Base-by-base conservation (phyloP, 2,797 vertebrate genomes). In the Artibeus jamaicensis region DNA sequence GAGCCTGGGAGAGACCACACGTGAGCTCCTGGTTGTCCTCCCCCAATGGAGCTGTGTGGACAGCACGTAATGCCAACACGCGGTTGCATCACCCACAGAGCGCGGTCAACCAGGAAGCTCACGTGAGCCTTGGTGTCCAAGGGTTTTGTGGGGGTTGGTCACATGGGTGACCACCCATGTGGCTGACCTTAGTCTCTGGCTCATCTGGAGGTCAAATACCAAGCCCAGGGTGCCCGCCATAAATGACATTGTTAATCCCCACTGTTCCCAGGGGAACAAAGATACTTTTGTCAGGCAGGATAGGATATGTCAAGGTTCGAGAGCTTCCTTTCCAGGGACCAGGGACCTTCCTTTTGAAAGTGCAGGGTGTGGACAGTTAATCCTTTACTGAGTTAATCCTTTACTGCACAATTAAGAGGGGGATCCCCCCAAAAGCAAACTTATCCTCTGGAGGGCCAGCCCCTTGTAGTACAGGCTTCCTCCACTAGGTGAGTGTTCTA, bases 31-130 rank as follows among this genome's bases (percentile, higher is more conserved):
- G 24, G 39, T 1, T 34, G 4, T 37, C 46, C 29, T 34, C 11
- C 9, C 4, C 15, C 0, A 0, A 1, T 0, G 5, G 9, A 37
- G 62, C 6, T 34, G 1, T 16, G 11, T 0, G 0, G 34, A 10
- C 26, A 14, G 16, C 0, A 0, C 24, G 1, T 2, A 18, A 21
- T 34, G 46, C 29, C 32, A 19, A 6, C 16, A 42, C 6, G 8
- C 7, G 0, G 5, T 42, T n/a, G n/a, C n/a, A n/a, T n/a, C n/a
- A 24, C 18, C 39, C 79, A 8, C 7, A 9, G 57, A 79, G 21
- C 21, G 8, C 3, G 6, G 26, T 37, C n/a, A 46, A 3, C 46
- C 71, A 19, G 71, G 44, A 76, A 39, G 39, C 65, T 42, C 53
- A 11, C 18, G 22, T 9, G 46, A 50, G 18, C 42, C 19, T 21